Conservation (phyloP, 2,888 invertebrate species). For the Podotricha telesiphe region DNA sequence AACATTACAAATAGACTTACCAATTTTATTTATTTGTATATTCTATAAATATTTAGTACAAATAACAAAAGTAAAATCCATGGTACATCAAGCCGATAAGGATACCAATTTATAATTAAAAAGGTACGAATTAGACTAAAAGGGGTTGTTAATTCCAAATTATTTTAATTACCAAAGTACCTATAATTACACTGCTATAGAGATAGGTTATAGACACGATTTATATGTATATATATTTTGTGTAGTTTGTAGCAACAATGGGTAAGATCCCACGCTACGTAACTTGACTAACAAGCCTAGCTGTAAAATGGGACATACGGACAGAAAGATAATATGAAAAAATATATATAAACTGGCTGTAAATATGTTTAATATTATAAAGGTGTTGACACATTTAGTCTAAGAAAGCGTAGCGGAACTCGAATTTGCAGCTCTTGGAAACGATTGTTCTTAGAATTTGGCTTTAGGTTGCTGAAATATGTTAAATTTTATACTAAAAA, state of each 20-base stretch:
- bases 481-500: too few species aligned
- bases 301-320: constrained; percentile 29
- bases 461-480: too few species aligned
- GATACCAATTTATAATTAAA: constrained; percentile 8
- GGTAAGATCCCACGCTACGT: constrained; percentile 37
- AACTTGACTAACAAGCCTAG: constrained; percentile 39
- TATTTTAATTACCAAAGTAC: constrained; percentile 21
- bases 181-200: background rate
- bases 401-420: too few species aligned
- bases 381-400: too few species aligned
- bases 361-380: too few species aligned
- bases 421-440: too few species aligned
- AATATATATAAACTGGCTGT: too few species aligned
- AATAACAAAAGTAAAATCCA: background rate
- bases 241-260: constrained; percentile 30
- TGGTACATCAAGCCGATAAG: background rate
- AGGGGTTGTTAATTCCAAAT: constrained; percentile 12
- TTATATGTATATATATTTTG: constrained; percentile 1
- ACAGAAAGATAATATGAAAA: constrained; percentile 4
- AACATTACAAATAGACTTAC: too few species aligned
- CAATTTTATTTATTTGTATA: too few species aligned
- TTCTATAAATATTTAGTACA: background rate
- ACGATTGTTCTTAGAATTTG: too few species aligned
- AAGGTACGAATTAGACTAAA: constrained; percentile 19
- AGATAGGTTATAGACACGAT: background rate